Evolutionary conservation across 2,888 invertebrate species (phyloP), one percentile per base, ranked within the genome.

Genomic region (Tineola bisselliella): DNA sequence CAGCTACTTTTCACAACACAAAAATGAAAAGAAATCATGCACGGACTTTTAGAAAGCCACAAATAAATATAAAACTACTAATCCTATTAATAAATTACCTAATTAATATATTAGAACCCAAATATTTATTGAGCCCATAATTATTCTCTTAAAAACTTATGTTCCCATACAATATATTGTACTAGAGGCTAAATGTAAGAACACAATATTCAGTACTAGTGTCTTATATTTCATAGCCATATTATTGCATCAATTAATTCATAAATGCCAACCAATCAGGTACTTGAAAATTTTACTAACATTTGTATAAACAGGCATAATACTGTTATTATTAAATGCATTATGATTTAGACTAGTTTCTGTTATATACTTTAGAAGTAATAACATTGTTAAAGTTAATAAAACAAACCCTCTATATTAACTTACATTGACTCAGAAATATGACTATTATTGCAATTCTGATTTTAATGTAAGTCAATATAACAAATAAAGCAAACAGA

Each of bases 251-350:
- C 48, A 15, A 15, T 15, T 15, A 48, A 48, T 8, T 48, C 48
- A 17, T 17, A 48, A 48, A 48, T 48, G 48, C 48, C 48, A 17
- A 38, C 17, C 48, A 48, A 48, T 48, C 48, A 48, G 48, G 48
- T 48, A 48, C 48, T 15, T 48, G 5, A 10, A 10, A 10, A 48
- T n/a, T 48, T 13, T 48, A 3, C 15, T 48, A 48, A 6, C 17
- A 48, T 48, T 17, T 48, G 10, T 48, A 48, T 2, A 13, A 17
- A 48, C 48, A 8, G 17, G 3, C 15, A 48, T 48, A 48, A 17
- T 48, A 48, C 13, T 17, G 15, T 3, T 48, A 48, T 17, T 3
- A 48, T 17, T 17, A 48, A 48, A 48, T 48, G 48, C 48, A 48
- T 48, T 48, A 5, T 10, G 10, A 48, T 17, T n/a, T 48, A 48